phyloP scores from a whole-genome alignment of 2,888 invertebrate species.

The Lucinisca nassula region DNA sequence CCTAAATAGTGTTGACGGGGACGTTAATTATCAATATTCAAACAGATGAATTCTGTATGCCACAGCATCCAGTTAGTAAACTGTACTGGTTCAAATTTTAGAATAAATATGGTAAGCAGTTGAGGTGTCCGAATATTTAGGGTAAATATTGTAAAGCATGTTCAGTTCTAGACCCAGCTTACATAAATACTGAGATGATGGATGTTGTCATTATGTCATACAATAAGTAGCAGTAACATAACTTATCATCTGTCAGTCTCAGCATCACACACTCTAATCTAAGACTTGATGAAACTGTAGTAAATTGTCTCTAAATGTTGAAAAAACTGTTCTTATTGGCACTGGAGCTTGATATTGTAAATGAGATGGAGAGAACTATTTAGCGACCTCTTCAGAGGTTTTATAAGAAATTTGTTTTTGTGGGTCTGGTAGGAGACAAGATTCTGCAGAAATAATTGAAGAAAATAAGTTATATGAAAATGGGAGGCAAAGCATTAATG shows the following conservation, averaged over 20 bases:
- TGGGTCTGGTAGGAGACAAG: background rate
- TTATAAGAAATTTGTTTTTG: background rate
- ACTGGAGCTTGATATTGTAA: background rate
- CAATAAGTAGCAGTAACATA: conserved; percentile 1
- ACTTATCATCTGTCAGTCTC: conserved; percentile 3
- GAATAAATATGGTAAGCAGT: no score
- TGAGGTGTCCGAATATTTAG: no score
- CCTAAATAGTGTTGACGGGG: no score
- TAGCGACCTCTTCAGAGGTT: background rate
- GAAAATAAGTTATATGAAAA: conserved; percentile 6
- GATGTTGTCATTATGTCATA: conserved; percentile 11
- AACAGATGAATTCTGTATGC: no score
- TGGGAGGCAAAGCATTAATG: background rate
- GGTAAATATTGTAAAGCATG: no score
- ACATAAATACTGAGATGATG: no score
- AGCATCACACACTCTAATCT: background rate
- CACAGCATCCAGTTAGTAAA: no score
- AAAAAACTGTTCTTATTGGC: background rate
- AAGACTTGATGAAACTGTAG: background rate
- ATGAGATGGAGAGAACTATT: background rate
- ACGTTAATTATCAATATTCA: no score
- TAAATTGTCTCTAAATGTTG: background rate
- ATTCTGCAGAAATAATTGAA: background rate
- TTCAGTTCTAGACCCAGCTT: no score
- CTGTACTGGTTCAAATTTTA: no score